phyloP scores from a whole-genome alignment of 2,888 invertebrate genomes.

The Lasioglossum villosulum region DNA sequence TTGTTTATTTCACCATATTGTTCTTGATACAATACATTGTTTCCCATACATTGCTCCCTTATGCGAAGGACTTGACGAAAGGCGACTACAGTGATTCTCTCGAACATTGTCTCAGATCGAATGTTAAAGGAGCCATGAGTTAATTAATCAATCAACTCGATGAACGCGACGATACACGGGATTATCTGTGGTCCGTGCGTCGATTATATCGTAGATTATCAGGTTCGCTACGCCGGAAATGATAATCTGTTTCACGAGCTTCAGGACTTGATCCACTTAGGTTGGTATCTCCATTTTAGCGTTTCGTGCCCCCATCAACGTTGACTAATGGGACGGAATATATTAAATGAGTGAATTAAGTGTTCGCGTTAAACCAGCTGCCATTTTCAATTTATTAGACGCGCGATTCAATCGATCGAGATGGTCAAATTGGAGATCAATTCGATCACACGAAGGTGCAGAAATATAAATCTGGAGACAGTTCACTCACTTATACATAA shows the following conservation, averaged over 20 bases:
- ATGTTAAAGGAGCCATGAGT: constrained; percentile 14
- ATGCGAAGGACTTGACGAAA: neutral
- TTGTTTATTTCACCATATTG: neutral
- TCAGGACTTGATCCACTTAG: constrained; percentile 39
- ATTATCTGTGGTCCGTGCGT: constrained; percentile 34
- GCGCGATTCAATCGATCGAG: neutral
- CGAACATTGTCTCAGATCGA: neutral
- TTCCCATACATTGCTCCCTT: too few species aligned
- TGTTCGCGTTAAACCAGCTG: neutral
- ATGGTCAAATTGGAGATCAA: neutral
- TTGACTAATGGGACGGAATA: constrained; percentile 11
- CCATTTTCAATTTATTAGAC: neutral
- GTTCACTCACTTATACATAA: neutral
- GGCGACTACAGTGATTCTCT: neutral
- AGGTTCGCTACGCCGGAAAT: constrained; percentile 28
- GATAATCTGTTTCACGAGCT: constrained; percentile 43
- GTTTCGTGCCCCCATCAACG: constrained; percentile 20
- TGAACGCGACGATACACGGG: constrained; percentile 28
- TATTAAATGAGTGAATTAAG: constrained; percentile 24
- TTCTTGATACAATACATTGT: too few species aligned
- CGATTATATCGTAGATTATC: constrained; percentile 46
- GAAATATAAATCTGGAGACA: neutral
- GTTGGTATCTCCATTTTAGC: constrained; percentile 23
- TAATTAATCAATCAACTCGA: constrained; percentile 45
- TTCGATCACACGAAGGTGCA: neutral